These are phyloP conservation scores for Cyclophora albipunctata DNA, from an alignment of 2,888 invertebrate species.

Conservation along the genomic window DNA sequence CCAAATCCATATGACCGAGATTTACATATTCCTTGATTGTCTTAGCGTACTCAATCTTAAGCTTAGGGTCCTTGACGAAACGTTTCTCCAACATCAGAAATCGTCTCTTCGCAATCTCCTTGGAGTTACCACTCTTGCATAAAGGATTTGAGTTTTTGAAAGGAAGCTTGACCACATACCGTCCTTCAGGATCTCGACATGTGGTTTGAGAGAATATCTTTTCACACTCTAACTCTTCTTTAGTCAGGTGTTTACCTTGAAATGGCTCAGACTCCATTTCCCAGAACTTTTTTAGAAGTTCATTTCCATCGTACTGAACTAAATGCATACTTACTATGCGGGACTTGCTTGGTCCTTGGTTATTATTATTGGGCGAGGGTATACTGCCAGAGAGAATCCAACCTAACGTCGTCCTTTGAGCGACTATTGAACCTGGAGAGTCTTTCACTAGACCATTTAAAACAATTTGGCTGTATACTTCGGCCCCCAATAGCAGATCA, in stretches of 20 bases:
- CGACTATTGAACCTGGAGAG: constrained; percentile 6
- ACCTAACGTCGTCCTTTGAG: constrained; percentile 14
- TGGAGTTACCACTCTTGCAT: neutral
- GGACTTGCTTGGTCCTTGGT: neutral
- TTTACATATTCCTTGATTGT: neutral
- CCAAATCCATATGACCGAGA: constrained; percentile 9
- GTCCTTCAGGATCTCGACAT: constrained; percentile 8
- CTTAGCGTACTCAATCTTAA: neutral
- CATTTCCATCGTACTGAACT: constrained; percentile 5
- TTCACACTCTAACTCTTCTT: constrained; percentile 18
- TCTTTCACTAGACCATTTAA: constrained; percentile 10
- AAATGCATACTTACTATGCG: constrained; percentile 5
- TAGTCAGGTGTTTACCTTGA: constrained; percentile 6
- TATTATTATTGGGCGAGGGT: neutral
- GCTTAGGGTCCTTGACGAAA: neutral
- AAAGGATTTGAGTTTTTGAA: constrained; percentile 7
- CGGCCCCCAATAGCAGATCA: constrained; percentile 10
- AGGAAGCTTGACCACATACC: constrained; percentile 17
- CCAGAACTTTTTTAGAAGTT: constrained; percentile 18
- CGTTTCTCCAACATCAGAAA: neutral
- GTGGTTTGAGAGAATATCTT: constrained; percentile 8
- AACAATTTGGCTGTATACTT: constrained; percentile 8
- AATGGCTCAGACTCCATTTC: constrained; percentile 18
- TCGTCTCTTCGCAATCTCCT: neutral
- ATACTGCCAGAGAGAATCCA: constrained; percentile 19